Evolutionary conservation across 1,140 invertebrate genomes (phyloP).

Genomic region (Drosophila orosa): DNA sequence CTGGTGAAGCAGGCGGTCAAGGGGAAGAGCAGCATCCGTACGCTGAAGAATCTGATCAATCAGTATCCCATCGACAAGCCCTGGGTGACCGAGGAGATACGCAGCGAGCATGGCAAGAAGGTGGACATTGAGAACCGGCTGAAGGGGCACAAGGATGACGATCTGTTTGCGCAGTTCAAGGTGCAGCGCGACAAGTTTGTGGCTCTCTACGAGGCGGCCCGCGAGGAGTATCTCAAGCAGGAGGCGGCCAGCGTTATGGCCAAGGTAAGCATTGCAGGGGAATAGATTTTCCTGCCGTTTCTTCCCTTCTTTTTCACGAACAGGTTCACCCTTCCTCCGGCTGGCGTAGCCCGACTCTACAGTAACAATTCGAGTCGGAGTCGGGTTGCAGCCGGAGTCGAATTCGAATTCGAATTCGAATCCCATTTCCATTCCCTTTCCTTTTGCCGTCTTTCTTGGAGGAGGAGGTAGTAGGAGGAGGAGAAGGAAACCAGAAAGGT

Average conservation of each 20-base stretch:
- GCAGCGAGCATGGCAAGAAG: slow-evolving; percentile 70
- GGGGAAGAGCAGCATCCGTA: slow-evolving; percentile 79
- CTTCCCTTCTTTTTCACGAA: neutral
- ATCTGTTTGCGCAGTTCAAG: slow-evolving; percentile 81
- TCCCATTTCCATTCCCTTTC: neutral
- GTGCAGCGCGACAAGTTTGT: slow-evolving; percentile 83
- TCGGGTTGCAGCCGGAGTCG: slow-evolving; percentile 4
- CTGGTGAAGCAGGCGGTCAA: slow-evolving; percentile 72
- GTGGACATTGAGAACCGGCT: slow-evolving; percentile 80
- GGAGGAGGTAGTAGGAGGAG: slow-evolving; percentile 25
- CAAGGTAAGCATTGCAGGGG: slow-evolving; percentile 62
- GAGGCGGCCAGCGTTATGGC: slow-evolving; percentile 75
- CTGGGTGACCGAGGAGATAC: slow-evolving; percentile 81
- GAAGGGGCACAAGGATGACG: slow-evolving; percentile 83
- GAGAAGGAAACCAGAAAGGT: neutral
- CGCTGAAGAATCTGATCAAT: slow-evolving; percentile 79
- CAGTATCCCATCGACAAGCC: slow-evolving; percentile 83
- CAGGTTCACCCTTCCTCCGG: slow-evolving; percentile 3
- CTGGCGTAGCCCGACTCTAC: neutral
- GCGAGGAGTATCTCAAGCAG: slow-evolving; percentile 73
- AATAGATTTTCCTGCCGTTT: slow-evolving; percentile 17
- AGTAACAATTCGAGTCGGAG: neutral
- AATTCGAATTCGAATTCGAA: neutral
- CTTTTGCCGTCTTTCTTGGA: slow-evolving; percentile 5
- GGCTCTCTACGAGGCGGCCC: slow-evolving; percentile 72